Evolutionary conservation across 2,797 vertebrate species (phyloP).

Genomic region (Pseudotriccus pelzelni): DNA sequence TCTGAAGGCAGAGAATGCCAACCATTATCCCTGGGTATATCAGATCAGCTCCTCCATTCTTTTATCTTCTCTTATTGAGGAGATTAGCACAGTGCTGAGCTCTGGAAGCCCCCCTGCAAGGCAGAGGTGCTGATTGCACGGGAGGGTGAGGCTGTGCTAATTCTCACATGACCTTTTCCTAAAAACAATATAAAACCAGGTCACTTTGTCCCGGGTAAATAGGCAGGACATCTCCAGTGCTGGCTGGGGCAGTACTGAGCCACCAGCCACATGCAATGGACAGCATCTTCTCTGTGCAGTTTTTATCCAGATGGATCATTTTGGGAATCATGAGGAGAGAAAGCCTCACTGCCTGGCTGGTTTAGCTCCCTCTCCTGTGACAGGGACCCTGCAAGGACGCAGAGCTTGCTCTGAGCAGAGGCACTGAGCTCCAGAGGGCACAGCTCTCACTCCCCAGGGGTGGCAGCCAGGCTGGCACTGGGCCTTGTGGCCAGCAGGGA

Average conservation of each 20-base stretch:
- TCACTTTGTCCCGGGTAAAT: accelerated
- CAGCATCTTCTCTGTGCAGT: neutral
- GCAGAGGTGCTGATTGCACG: neutral
- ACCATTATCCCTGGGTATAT: neutral
- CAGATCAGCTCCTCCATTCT: constrained; percentile 9
- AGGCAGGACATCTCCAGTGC: accelerated
- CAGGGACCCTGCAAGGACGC: neutral
- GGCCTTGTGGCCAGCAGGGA: neutral
- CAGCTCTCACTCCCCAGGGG: accelerated
- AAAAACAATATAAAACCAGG: neutral
- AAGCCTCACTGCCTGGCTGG: accelerated
- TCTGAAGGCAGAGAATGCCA: constrained; percentile 11
- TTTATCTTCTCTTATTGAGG: constrained; percentile 14
- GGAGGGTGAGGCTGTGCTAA: neutral
- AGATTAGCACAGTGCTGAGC: neutral
- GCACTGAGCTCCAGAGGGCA: neutral
- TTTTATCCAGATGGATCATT: neutral
- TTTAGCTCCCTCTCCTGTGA: accelerated
- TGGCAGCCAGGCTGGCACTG: neutral
- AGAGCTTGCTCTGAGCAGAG: neutral
- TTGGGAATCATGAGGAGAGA: neutral
- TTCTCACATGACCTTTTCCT: neutral
- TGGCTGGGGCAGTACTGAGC: neutral
- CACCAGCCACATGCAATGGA: accelerated
- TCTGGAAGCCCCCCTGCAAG: neutral